Evolutionary conservation across 1,140 invertebrate genomes (phyloP).

Genomic region (Achatina immaculata): DNA sequence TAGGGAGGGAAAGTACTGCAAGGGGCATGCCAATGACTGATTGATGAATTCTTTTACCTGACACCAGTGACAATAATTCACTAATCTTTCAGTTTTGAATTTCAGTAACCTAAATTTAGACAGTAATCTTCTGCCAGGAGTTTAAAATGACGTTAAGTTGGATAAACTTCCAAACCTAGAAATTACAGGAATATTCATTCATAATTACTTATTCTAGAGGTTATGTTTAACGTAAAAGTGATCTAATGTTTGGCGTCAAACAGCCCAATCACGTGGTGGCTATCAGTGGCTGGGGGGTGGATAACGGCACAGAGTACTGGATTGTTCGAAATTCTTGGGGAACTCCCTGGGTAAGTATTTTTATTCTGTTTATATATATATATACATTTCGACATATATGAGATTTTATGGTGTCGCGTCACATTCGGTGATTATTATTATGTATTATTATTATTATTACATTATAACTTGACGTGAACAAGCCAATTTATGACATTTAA

Average conservation of each 20-base stretch:
- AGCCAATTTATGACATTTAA: not conserved
- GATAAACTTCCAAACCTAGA: too few relatives aligned
- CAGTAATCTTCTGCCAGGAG: not conserved
- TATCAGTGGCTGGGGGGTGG: conserved; percentile 73
- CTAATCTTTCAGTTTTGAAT: too few relatives aligned
- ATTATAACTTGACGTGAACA: not conserved
- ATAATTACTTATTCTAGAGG: too few relatives aligned
- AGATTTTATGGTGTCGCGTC: too few relatives aligned
- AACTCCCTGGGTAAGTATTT: conserved; percentile 71
- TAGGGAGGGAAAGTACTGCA: too few relatives aligned
- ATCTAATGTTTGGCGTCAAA: too few relatives aligned
- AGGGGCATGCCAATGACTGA: too few relatives aligned
- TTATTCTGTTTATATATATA: not conserved
- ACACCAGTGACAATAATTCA: too few relatives aligned
- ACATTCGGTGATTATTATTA: not conserved
- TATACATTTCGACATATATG: not conserved
- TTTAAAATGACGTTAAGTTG: not conserved
- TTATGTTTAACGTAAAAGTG: too few relatives aligned
- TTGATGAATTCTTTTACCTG: too few relatives aligned
- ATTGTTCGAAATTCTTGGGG: conserved; percentile 74
- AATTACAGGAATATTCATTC: too few relatives aligned
- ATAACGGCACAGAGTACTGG: conserved; percentile 73
- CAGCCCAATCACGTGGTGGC: conserved; percentile 73
- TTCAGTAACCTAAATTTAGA: too few relatives aligned
- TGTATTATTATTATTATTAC: not conserved